phyloP scores from a whole-genome alignment of 2,113 vertebrate genomes.

The Nanger granti region DNA sequence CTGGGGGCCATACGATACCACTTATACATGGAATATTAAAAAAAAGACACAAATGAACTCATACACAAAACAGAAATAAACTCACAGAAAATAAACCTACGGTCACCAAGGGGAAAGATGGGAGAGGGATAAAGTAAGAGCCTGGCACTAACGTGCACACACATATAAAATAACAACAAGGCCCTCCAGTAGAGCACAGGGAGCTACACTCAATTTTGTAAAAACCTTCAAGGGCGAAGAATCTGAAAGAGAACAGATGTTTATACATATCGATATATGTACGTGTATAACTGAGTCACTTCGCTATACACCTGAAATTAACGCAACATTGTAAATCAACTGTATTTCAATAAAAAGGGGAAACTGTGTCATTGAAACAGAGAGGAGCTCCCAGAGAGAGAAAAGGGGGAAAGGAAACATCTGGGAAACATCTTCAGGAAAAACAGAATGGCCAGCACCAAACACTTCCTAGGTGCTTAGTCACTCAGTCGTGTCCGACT shows the following conservation, averaged over 20 bases:
- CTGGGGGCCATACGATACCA: neutral
- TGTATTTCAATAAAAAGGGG: neutral
- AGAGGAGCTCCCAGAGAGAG: neutral
- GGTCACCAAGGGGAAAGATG: neutral
- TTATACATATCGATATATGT: fast-evolving
- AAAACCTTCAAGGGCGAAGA: neutral
- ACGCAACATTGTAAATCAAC: neutral
- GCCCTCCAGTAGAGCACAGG: neutral
- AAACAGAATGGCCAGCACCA: neutral
- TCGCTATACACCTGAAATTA: neutral
- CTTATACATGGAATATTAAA: neutral
- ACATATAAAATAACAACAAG: neutral
- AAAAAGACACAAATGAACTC: neutral
- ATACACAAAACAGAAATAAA: neutral
- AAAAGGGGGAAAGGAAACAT: neutral
- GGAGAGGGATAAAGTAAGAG: neutral
- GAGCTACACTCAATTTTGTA: neutral
- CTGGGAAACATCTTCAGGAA: neutral
- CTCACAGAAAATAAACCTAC: neutral
- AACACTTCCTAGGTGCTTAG: neutral
- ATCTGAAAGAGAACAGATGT: neutral
- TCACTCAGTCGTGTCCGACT: fast-evolving
- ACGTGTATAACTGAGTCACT: neutral
- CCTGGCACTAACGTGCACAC: neutral
- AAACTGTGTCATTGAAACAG: neutral